phyloP scores from a whole-genome alignment of 2,797 vertebrate genomes.

The Thalassophryne amazonica region DNA sequence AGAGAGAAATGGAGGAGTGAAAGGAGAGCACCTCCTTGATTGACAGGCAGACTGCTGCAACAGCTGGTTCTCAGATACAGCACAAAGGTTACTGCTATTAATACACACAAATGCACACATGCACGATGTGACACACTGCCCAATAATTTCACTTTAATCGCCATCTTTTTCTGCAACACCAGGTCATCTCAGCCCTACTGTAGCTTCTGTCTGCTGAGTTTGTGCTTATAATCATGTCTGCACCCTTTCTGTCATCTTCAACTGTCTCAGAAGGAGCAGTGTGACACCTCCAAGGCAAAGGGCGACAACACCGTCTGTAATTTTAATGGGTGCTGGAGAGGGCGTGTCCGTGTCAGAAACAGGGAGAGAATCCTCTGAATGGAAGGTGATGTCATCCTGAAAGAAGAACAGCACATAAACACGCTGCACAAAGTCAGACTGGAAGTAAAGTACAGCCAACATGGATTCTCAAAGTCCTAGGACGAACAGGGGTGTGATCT shows the following conservation, averaged over 20 bases:
- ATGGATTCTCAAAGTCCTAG: too few relatives aligned
- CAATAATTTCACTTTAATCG: slow-evolving; percentile 19
- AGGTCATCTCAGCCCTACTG: background rate
- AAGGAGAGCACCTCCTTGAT: slow-evolving; percentile 31
- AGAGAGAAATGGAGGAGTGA: background rate
- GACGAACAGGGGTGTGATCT: too few relatives aligned
- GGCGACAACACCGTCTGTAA: slow-evolving; percentile 31
- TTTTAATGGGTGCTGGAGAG: slow-evolving; percentile 26
- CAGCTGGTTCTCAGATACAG: slow-evolving; percentile 68
- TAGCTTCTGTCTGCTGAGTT: background rate
- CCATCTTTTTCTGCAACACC: background rate
- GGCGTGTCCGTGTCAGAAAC: slow-evolving; percentile 15
- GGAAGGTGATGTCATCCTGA: too few relatives aligned
- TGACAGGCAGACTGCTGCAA: slow-evolving; percentile 59
- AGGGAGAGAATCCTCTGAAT: slow-evolving; percentile 7
- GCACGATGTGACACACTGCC: slow-evolving; percentile 1
- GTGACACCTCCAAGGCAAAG: slow-evolving; percentile 34
- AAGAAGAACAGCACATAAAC: too few relatives aligned
- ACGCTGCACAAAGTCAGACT: too few relatives aligned
- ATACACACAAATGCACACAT: slow-evolving; percentile 37
- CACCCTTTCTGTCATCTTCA: slow-evolving; percentile 17
- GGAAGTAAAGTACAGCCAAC: too few relatives aligned
- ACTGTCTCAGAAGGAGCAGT: slow-evolving; percentile 34
- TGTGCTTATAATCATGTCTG: too few relatives aligned
- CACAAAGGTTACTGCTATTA: slow-evolving; percentile 70